These are phyloP conservation scores for Orchesella flavescens DNA, from an alignment of 2,888 invertebrate species.

Conservation along the genomic window DNA sequence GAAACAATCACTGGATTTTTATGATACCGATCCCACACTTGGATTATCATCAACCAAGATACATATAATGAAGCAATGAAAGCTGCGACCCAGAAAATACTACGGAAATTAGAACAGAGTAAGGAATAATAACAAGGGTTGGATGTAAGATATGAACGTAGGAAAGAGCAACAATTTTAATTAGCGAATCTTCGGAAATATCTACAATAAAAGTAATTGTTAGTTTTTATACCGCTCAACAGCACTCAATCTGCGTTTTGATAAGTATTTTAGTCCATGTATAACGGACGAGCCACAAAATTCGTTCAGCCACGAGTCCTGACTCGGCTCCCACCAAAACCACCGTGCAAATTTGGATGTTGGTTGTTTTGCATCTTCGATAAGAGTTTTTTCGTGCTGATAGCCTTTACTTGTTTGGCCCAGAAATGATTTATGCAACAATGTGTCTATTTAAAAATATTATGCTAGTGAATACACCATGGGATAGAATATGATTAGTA, in stretches of 20 bases:
- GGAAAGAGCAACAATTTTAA: too few relatives aligned
- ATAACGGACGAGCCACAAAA: constrained; percentile 50
- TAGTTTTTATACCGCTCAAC: constrained; percentile 37
- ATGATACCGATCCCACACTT: constrained; percentile 48
- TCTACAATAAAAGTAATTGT: too few relatives aligned
- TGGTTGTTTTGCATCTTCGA: neutral
- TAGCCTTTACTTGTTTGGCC: too few relatives aligned
- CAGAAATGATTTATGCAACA: too few relatives aligned
- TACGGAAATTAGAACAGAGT: too few relatives aligned
- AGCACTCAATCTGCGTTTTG: constrained; percentile 26
- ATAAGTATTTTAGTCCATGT: constrained; percentile 55
- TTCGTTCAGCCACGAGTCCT: constrained; percentile 39
- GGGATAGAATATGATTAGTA: too few relatives aligned
- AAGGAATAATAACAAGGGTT: too few relatives aligned
- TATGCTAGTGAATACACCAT: too few relatives aligned
- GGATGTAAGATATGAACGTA: too few relatives aligned
- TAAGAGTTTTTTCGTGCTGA: too few relatives aligned
- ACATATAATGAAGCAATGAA: constrained; percentile 38
- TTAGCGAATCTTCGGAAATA: too few relatives aligned
- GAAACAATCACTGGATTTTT: constrained; percentile 49
- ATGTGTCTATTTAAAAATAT: too few relatives aligned
- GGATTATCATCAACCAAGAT: constrained; percentile 34
- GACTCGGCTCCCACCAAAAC: constrained; percentile 48
- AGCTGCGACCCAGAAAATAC: constrained; percentile 48
- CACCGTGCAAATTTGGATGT: constrained; percentile 1